Percentiles rank a stretch among this genome's conserved stretches.
Conservation (phyloP, 2,113 vertebrate genomes). For the Muntiacus reevesi region DNA sequence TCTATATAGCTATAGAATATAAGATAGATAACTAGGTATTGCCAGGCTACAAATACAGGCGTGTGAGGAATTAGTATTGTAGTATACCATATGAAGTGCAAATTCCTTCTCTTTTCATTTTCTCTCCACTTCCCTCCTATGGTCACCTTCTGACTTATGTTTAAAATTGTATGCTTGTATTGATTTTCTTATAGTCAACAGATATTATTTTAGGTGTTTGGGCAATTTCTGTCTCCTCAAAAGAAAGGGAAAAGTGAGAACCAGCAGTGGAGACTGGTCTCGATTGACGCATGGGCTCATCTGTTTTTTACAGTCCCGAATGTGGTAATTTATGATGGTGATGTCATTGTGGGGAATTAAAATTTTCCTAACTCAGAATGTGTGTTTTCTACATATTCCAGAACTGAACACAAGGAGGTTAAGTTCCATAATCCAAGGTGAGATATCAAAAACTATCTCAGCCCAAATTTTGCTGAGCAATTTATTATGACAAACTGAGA, state of each 20-base stretch:
- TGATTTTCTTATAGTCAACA: slow-evolving; percentile 33
- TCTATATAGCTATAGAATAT: neutral
- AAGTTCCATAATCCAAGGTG: neutral
- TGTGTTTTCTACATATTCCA: slow-evolving; percentile 23
- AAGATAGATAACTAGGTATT: neutral
- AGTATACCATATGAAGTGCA: neutral
- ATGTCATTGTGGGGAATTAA: slow-evolving; percentile 49
- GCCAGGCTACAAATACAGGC: neutral
- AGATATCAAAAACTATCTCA: neutral
- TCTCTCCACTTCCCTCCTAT: neutral
- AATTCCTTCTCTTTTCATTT: neutral
- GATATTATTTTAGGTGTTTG: slow-evolving; percentile 14
- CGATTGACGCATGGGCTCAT: neutral
- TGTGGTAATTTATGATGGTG: slow-evolving; percentile 41
- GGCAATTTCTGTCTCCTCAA: slow-evolving; percentile 14
- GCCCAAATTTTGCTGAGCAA: neutral
- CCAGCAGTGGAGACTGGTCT: slow-evolving; percentile 9
- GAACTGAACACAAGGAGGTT: slow-evolving; percentile 36
- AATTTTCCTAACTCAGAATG: slow-evolving; percentile 48
- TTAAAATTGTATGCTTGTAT: slow-evolving; percentile 10
- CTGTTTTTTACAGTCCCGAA: slow-evolving; percentile 58
- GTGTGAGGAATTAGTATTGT: neutral
- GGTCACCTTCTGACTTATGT: neutral
- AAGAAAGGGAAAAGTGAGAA: slow-evolving; percentile 44
- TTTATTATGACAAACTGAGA: neutral